Conservation (phyloP, 2,113 vertebrate genomes). For the Ciconia stormi region DNA sequence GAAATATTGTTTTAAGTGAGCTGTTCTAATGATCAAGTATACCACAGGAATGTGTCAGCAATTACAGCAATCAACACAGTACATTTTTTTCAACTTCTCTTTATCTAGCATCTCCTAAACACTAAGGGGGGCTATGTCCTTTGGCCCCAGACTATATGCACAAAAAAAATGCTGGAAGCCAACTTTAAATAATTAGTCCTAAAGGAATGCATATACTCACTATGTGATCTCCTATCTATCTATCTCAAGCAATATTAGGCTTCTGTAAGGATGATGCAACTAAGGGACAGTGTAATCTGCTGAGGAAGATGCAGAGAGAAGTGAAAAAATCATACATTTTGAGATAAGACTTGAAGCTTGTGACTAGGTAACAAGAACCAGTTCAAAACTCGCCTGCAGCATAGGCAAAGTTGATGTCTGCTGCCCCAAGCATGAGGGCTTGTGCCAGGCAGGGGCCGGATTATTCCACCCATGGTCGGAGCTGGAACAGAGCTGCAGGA, state of each 20-base stretch:
- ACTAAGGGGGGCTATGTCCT: not conserved
- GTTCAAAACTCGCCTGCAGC: not conserved
- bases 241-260: not conserved
- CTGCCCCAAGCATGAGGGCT: not conserved
- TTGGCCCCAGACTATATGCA: not conserved
- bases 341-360: not conserved
- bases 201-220: not conserved
- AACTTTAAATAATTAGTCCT: conserved; percentile 3
- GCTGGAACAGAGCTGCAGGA: not conserved
- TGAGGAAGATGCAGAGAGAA: not conserved
- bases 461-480: not conserved
- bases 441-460: not conserved
- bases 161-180: not conserved
- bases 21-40: conserved; percentile 50
- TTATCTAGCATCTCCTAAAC: conserved; percentile 46
- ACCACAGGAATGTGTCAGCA: conserved; percentile 52
- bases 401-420: not conserved
- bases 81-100: not conserved
- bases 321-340: not conserved
- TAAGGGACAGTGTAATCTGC: not conserved
- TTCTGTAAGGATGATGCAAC: not conserved
- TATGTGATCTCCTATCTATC: not conserved
- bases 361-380: not conserved
- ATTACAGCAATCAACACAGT: conserved; percentile 30
- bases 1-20: conserved; percentile 62